These are phyloP conservation scores for human (Homo sapiens) DNA, from an alignment of 2,113 vertebrate species.

Conservation along the genomic window GRCh38 chr12:103081501-103082000, in stretches of 20 bases:
- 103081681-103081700: not conserved
- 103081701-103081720: not conserved
- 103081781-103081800: not conserved
- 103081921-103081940: not conserved
- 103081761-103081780: not conserved
- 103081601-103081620: not conserved
- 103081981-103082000: not conserved
- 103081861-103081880: not conserved
- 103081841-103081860: not conserved
- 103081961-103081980: not conserved
- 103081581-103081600: not conserved
- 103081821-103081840: not conserved
- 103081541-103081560: not conserved
- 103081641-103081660: not conserved
- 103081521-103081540: not conserved
- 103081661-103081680: not conserved
- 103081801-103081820: not conserved
- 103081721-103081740: not conserved
- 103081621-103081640: slow-evolving; percentile 18
- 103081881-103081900: not conserved
- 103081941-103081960: not conserved
- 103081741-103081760: not conserved
- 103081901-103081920: not conserved
- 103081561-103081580: not conserved
- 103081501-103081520: not conserved